Conservation (phyloP, 2,797 vertebrate genomes). For the Hybognathus amarus region DNA sequence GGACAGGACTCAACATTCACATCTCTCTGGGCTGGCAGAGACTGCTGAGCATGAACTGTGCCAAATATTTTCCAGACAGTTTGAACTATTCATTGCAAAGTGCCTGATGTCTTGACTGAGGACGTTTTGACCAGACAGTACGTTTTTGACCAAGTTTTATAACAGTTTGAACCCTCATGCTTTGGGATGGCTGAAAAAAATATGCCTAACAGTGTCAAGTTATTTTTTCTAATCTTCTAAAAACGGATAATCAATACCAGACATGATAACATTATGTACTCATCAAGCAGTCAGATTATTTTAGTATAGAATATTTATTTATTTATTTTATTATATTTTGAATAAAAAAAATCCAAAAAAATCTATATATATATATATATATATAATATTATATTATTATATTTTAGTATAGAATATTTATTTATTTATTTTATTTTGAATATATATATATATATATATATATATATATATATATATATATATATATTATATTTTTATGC, state of each 20-base stretch:
- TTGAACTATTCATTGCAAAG: neutral
- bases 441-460: no score
- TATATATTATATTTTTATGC: no score
- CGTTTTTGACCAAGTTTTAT: no score
- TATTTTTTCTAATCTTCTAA: neutral
- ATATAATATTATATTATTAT: no score
- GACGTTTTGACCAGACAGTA: neutral
- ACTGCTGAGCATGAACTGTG: neutral
- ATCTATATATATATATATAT: no score
- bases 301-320: no score
- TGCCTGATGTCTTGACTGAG: neutral
- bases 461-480: no score
- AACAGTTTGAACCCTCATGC: neutral
- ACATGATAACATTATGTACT: neutral
- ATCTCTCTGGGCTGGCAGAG: constrained; percentile 34
- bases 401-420: no score
- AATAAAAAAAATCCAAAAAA: no score
- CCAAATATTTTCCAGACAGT: neutral
- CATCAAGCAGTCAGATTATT: no score
- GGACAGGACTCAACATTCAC: constrained; percentile 36
- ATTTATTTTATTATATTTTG: no score
- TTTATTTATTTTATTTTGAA: no score
- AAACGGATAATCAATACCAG: neutral
- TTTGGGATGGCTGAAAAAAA: neutral
- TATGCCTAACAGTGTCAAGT: neutral